Evolutionary conservation across 2,888 invertebrate species (phyloP), one percentile per base, ranked within the genome.

Genomic region (Campopleginae sp.): DNA sequence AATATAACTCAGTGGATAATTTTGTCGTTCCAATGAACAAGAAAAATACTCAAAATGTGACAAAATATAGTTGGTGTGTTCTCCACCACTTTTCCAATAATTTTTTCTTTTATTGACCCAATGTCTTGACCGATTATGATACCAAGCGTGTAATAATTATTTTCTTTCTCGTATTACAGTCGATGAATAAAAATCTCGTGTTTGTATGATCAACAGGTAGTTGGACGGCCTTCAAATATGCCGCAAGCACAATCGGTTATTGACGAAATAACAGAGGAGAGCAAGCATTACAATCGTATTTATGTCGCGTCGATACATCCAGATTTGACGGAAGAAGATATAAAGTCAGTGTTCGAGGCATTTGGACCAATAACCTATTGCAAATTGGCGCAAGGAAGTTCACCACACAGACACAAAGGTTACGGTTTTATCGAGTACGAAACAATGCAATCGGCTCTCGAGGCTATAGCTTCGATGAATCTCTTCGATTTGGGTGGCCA

Each of bases 231-330:
- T 0, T 98, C 98, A 89, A 99, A 99, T 93, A 99, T 99, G 99
- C 99, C 99, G 2, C 99, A 99, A 94, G 99, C 99, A 17, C 99
- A 99, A 94, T 98, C 99, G n/a, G 99, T 99, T 82, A 99, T 99
- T 90, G 99, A 99, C 93, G 98, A 99, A 94, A 98, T 99, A 88
- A 98, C 98, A 92, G 98, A 98, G 93, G 99, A 99, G 94, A 99
- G 99, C 17, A 99, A 99, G 94, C 97, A 97, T 91, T 99, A 98
- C 94, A 99, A 99, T 94, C 96, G 99, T 88, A 99, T 99, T 90
- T 99, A 99, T 94, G 98, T 99, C 7, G 98, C 99, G 10, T 99
- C 98, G 66, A 98, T 99, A 87, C 99, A 99, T 94, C 98, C 98
- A 19, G 99, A 99, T 94, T 95, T 99, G 68, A 98, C 98, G 0